Percentiles rank a stretch among this genome's conserved stretches.
These are phyloP conservation scores for Collichthys lucidus DNA, from an alignment of 2,113 vertebrate species.

Conservation along the genomic window DNA sequence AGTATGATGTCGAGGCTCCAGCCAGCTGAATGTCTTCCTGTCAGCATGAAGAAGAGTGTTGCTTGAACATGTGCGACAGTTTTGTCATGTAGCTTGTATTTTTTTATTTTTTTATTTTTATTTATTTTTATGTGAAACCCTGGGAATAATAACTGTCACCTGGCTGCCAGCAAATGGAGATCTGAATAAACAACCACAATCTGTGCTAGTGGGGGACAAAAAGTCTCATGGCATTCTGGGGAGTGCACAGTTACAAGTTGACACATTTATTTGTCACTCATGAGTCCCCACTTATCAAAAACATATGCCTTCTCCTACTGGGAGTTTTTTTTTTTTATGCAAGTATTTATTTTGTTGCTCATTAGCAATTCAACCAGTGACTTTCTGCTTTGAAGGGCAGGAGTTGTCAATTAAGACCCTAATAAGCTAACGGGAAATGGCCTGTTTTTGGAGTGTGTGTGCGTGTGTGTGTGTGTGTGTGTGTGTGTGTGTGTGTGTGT, in stretches of 20 bases:
- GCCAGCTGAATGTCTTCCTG: constrained; percentile 23
- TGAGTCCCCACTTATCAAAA: constrained; percentile 68
- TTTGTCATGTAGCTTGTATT: constrained; percentile 8
- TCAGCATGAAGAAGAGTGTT: neutral
- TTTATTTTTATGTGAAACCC: constrained; percentile 24
- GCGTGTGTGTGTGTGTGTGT: constrained; percentile 9
- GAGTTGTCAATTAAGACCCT: constrained; percentile 74
- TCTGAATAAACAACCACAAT: constrained; percentile 41
- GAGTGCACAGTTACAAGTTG: constrained; percentile 4
- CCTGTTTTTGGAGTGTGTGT: constrained; percentile 47
- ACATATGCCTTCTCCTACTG: constrained; percentile 58
- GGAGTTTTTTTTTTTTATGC: neutral
- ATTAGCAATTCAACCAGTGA: constrained; percentile 71
- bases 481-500: constrained; percentile 13
- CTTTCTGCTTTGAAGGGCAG: constrained; percentile 76
- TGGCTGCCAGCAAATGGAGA: constrained; percentile 37
- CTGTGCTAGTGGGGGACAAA: constrained; percentile 18
- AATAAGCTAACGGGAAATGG: constrained; percentile 75
- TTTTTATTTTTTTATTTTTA: constrained; percentile 18
- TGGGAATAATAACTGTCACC: constrained; percentile 37
- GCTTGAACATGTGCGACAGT: neutral
- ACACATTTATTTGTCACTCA: constrained; percentile 49
- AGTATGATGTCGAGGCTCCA: constrained; percentile 18
- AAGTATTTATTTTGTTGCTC: constrained; percentile 58
- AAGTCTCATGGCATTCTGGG: neutral